Conservation (phyloP, 2,888 invertebrate species). For the Erebia ligea region DNA sequence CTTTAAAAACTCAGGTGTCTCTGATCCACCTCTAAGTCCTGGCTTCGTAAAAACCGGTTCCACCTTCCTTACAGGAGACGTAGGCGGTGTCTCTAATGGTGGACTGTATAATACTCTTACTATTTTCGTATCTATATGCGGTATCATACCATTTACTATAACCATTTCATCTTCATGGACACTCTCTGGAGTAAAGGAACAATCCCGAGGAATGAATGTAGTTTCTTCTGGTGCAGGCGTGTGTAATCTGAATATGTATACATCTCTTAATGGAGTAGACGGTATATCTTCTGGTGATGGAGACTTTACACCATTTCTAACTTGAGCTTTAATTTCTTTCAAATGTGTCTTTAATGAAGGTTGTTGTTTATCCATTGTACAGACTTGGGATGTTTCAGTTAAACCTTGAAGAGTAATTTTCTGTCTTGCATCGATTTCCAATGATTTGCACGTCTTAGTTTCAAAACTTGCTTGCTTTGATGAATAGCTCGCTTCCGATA, state of each 20-base stretch:
- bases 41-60: slow-evolving; percentile 52
- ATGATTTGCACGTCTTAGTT: not conserved
- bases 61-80: slow-evolving; percentile 57
- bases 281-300: slow-evolving; percentile 60
- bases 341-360: not conserved
- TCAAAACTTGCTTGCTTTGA: not conserved
- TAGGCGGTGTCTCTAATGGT: slow-evolving; percentile 62
- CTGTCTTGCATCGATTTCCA: slow-evolving; percentile 4
- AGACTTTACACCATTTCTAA: slow-evolving; percentile 26
- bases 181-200: slow-evolving; percentile 49
- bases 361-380: not conserved
- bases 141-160: slow-evolving; percentile 66
- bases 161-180: slow-evolving; percentile 65
- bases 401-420: not conserved
- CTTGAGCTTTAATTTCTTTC: slow-evolving; percentile 28
- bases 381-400: slow-evolving; percentile 16
- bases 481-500: not conserved
- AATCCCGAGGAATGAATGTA: slow-evolving; percentile 54
- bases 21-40: slow-evolving; percentile 51
- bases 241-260: slow-evolving; percentile 69
- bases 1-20: slow-evolving; percentile 34
- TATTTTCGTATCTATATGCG: slow-evolving; percentile 65
- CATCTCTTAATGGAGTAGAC: slow-evolving; percentile 71
- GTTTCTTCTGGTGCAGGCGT: slow-evolving; percentile 62
- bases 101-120: slow-evolving; percentile 65